Percentiles rank a stretch among this genome's conserved stretches.
phyloP scores from a whole-genome alignment of 2,797 vertebrate species.

The Enteromius anoplus region DNA sequence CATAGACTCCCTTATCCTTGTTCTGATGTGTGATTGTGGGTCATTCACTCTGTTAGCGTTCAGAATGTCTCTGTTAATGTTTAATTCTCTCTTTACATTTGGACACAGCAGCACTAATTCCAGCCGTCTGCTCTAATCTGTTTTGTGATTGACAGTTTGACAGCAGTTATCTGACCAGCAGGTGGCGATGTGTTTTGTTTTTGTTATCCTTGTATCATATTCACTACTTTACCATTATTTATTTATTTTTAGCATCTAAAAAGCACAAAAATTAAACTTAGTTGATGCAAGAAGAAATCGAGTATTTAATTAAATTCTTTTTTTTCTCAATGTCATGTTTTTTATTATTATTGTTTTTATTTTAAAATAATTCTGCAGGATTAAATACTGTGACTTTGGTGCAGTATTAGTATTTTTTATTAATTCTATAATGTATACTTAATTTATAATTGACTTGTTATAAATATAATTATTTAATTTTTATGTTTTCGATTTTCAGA shows the following conservation, averaged over 20 bases:
- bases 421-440: neutral
- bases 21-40: neutral
- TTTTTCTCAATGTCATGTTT: no score
- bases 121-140: constrained; percentile 7
- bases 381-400: neutral
- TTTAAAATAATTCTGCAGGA: no score
- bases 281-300: neutral
- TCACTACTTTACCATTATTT: neutral
- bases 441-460: neutral
- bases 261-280: neutral
- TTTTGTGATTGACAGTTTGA: constrained; percentile 25
- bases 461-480: neutral
- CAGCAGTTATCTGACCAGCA: constrained; percentile 12
- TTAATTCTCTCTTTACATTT: neutral
- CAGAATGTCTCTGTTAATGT: constrained; percentile 52
- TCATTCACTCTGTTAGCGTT: constrained; percentile 4
- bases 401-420: neutral
- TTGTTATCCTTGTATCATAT: neutral
- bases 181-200: neutral
- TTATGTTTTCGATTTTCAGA: neutral
- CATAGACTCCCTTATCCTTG: neutral
- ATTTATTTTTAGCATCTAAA: neutral
- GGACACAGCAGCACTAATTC: neutral
- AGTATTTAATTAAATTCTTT: no score
- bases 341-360: no score